Evolutionary conservation across 2,113 vertebrate species (phyloP).

Genomic region (Australoheros scitulus): DNA sequence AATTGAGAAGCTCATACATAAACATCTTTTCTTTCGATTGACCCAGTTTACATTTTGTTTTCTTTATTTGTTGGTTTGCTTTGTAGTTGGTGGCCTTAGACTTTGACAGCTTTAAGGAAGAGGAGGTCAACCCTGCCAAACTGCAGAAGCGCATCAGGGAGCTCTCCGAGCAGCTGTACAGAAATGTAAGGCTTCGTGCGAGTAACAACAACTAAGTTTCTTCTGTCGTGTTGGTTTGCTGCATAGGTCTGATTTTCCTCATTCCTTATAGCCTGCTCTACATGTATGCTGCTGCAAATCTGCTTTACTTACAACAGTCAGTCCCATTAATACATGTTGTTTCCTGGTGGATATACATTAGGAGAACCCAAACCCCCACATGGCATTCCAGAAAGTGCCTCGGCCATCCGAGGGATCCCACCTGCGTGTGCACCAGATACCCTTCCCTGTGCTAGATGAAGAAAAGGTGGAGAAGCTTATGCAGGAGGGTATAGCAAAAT

Average conservation of each 20-base stretch:
- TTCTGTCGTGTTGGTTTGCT: not conserved
- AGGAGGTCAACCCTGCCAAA: conserved; percentile 86
- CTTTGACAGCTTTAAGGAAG: conserved; percentile 90
- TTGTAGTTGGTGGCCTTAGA: conserved; percentile 94
- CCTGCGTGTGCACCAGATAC: conserved; percentile 91
- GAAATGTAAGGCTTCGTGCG: conserved; percentile 86
- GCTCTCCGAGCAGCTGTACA: conserved; percentile 94
- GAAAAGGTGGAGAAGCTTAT: conserved; percentile 86
- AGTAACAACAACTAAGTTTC: not conserved
- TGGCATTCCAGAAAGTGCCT: conserved; percentile 98
- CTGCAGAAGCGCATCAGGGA: conserved; percentile 91
- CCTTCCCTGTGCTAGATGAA: conserved; percentile 89
- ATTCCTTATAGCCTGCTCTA: not conserved
- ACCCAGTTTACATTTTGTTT: not conserved
- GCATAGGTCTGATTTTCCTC: not conserved
- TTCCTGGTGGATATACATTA: conserved; percentile 52
- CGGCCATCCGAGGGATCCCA: conserved; percentile 97
- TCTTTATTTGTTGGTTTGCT: conserved; percentile 5
- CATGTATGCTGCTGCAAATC: not conserved
- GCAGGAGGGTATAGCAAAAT: conserved; percentile 85
- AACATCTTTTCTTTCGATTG: not conserved
- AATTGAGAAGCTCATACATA: not conserved
- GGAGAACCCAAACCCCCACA: conserved; percentile 98
- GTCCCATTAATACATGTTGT: not conserved
- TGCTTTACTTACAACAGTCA: not conserved